Evolutionary conservation across 2,888 invertebrate genomes (phyloP).

Genomic region (Heliconius cydno): DNA sequence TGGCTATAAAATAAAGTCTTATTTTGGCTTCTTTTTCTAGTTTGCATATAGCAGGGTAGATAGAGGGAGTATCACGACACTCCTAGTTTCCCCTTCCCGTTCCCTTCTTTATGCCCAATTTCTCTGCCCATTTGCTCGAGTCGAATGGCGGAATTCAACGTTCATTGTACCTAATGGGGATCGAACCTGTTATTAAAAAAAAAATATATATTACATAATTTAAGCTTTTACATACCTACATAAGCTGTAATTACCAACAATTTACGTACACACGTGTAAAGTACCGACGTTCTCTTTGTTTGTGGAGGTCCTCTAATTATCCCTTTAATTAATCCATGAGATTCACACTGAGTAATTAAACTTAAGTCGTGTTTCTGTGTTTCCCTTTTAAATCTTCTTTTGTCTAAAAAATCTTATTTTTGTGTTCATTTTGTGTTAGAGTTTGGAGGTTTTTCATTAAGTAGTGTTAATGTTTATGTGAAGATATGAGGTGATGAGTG

Average conservation of each 20-base stretch:
- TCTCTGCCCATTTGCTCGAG: not conserved
- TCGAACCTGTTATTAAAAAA: not conserved
- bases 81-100: too few species aligned
- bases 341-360: slow-evolving; percentile 13
- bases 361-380: slow-evolving; percentile 7
- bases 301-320: slow-evolving; percentile 17
- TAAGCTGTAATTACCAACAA: not conserved
- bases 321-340: slow-evolving; percentile 21
- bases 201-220: too few species aligned
- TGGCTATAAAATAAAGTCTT: too few species aligned
- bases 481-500: too few species aligned
- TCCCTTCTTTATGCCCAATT: not conserved
- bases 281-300: slow-evolving; percentile 12
- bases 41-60: too few species aligned
- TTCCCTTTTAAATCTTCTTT: not conserved
- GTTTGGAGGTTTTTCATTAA: not conserved
- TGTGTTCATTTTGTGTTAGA: not conserved
- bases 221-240: not conserved
- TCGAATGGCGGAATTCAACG: too few species aligned
- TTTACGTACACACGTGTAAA: not conserved
- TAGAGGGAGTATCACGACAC: too few species aligned
- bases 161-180: not conserved
- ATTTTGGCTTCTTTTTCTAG: too few species aligned
- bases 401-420: not conserved
- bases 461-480: too few species aligned